Base-by-base conservation (phyloP, 2,797 vertebrate genomes). In the Clarias platycephalus region DNA sequence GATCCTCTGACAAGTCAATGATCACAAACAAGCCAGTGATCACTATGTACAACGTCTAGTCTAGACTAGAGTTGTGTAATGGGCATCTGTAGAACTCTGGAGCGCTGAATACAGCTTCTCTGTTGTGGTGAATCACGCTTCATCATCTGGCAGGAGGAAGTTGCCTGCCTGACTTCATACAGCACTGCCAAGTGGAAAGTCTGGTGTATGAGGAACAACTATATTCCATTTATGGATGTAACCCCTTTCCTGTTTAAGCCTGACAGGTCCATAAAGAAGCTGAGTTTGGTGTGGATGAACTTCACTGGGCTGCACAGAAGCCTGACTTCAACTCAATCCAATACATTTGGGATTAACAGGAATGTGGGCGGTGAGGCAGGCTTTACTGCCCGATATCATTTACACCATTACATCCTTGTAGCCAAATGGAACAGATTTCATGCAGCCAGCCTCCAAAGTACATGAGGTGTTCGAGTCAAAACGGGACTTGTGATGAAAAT, bases 241-340 rank as follows among this genome's bases (percentile, higher is more conserved):
- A 58, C 55, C 4, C 28, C 53, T 57, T 57, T 53, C n/a, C 49
- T 55, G 40, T 75, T 75, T 75, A n/a, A 16, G 71, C 71, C 53
- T 58, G 53, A 57, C 5, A 20, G 20, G 9, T 34, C 74, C 28
- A 58, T 57, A 76, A 22, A 31, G 53, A 77, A 77, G 3, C 72
- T 4, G 15, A 75, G 49, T 28, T 24, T 31, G 26, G 53, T 77
- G 18, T 58, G 74, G 26, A 76, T 22, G 28, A 31, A 22, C 12
- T 72, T 72, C 44, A 72, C 24, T 53, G 24, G 24, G 44, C 49
- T 55, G 44, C n/a, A 74, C 44, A 74, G 44, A 74, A 28, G 1
- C 71, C n/a, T 74, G 44, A 74, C n/a, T 49, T 74, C 71, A 74
- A 74, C n/a, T 77, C 55, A 60, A 60, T 40, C 18, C 75, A 77